Evolutionary conservation across 2,113 vertebrate species (phyloP), one percentile per base, ranked within the genome.

Genomic region (Macquaria ambigua): DNA sequence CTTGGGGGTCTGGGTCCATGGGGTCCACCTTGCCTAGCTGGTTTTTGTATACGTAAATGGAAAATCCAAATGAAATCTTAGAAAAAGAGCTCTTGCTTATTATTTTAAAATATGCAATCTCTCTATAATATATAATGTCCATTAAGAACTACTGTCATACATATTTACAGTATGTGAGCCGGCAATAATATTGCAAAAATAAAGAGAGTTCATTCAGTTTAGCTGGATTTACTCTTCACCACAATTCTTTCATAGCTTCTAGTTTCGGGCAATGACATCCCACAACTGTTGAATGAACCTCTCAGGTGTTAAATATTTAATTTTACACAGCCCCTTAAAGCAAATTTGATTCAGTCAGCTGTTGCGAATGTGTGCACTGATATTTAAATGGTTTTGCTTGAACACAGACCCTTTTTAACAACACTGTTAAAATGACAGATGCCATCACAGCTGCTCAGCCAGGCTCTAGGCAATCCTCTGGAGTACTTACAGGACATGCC

Each of bases 371-470:
- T 82, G 28, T 75, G 67, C 3, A 5, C 41, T 81, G 61, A 72
- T 87, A 75, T 75, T 81, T 67, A 43, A 87, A 79, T 25, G 50
- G 6, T 69, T 77, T 69, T 74, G 20, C 67, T 61, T 87, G 48
- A 85, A 69, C 66, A 82, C 72, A 79, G 69, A 80, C 43, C 56
- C 67, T 69, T 69, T 68, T 81, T 77, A 77, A 70, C 71, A 84
- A 70, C 64, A 58, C 59, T 69, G 77, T 86, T 88, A 63, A 74
- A 59, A 69, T 50, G 74, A 76, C 83, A 90, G 80, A 86, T 83
- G 73, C 69, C 64, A 4, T 61, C 70, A 64, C 83, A 88, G 80
- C 80, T 88, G 83, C 73, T 88, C 58, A n/a, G n/a, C 34, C 28
- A 8, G 14, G 56, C 70, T 67, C 28, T 0, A 31, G 61, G 46